phyloP scores from a whole-genome alignment of 2,113 vertebrate genomes.

The Pluvianellus socialis region DNA sequence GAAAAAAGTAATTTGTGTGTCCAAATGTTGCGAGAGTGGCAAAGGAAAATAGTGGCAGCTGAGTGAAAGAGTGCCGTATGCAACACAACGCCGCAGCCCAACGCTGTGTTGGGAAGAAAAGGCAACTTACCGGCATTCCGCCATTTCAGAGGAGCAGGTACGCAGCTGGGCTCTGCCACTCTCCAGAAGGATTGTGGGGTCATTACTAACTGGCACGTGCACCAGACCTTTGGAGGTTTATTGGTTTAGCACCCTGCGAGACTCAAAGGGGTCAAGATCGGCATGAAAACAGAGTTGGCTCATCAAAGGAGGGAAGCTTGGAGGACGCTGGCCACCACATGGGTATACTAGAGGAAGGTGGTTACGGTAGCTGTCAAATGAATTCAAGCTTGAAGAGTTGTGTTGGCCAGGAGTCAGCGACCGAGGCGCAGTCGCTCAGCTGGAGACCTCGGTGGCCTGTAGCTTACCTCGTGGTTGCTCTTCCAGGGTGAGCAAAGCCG shows the following conservation, averaged over 20 bases:
- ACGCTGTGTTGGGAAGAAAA: fast-evolving
- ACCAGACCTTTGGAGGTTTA: neutral
- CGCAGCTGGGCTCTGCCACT: fast-evolving
- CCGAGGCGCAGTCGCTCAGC: neutral
- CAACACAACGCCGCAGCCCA: fast-evolving
- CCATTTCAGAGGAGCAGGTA: fast-evolving
- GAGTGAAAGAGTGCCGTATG: neutral
- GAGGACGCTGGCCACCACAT: neutral
- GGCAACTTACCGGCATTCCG: neutral
- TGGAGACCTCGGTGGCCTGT: neutral
- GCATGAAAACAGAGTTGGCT: neutral
- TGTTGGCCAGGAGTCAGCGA: neutral
- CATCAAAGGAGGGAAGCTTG: fast-evolving
- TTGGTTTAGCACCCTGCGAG: neutral
- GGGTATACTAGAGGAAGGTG: neutral
- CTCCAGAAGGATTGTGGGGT: too few relatives aligned
- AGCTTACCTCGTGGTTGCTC: neutral
- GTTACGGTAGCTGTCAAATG: neutral
- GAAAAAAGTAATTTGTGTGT: too few relatives aligned
- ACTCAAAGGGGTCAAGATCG: neutral
- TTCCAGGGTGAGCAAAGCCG: neutral
- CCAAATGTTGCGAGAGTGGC: neutral
- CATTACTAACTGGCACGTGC: neutral
- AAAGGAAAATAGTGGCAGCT: neutral
- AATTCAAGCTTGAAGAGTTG: neutral